phyloP scores from a whole-genome alignment of 1,140 invertebrate species.

The Drosophila ficusphila region DNA sequence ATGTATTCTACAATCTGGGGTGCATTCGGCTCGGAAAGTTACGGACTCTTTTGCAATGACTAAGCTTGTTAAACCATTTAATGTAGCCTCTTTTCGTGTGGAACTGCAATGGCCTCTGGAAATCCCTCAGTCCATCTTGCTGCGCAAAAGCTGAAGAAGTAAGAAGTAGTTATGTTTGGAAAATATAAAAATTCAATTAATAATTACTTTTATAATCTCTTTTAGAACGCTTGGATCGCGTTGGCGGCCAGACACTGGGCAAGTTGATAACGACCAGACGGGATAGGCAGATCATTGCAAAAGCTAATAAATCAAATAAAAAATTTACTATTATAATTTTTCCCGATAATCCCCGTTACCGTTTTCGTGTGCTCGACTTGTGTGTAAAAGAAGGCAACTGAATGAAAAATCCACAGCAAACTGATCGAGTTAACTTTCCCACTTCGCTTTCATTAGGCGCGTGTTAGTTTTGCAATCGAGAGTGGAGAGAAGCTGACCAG shows the following conservation, averaged over 20 bases:
- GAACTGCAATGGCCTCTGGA: conserved; percentile 5
- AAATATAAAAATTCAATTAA: background rate
- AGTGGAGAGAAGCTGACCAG: conserved; percentile 29
- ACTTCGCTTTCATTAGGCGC: conserved; percentile 22
- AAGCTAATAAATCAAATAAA: conserved; percentile 13
- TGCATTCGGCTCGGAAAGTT: background rate
- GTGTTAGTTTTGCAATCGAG: conserved; percentile 28
- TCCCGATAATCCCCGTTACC: background rate
- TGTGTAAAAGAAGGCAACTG: conserved; percentile 12
- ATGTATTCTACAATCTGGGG: background rate
- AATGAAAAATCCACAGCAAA: conserved; percentile 25
- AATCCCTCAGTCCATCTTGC: background rate
- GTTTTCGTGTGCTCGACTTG: background rate
- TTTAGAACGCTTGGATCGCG: background rate
- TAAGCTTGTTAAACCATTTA: conserved; percentile 21
- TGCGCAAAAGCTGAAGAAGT: background rate
- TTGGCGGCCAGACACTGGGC: conserved; percentile 12
- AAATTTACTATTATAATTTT: conserved; percentile 17
- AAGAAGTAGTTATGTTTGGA: no score
- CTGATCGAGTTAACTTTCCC: conserved; percentile 42
- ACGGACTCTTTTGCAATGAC: conserved; percentile 10
- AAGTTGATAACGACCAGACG: conserved; percentile 25
- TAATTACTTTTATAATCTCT: background rate
- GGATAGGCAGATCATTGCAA: conserved; percentile 33
- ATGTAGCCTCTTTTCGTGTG: conserved; percentile 21